Base-by-base conservation (phyloP, 2,888 invertebrate species). In the Tenthredo amoena region DNA sequence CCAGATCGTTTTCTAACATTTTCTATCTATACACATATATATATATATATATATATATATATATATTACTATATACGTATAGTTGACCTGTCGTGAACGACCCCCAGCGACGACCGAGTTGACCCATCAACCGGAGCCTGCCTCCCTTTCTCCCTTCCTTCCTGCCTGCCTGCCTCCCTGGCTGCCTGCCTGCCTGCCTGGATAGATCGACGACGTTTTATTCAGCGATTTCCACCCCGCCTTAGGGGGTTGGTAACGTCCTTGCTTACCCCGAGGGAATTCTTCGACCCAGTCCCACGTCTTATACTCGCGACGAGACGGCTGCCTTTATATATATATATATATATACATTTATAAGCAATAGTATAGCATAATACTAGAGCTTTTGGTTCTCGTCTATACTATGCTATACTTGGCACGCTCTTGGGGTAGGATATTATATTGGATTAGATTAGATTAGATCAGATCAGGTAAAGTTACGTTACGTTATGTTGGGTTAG, bases 161-260 rank as follows among this genome's bases (percentile, higher is more conserved):
- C 72, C 40, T 65, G 37, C 74, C 15, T 81, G 31, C 40, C 74
- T 85, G 84, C 77, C 82, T n/a, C n/a, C n/a, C n/a, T n/a, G n/a
- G n/a, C n/a, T 87, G 85, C 37, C 72, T 86, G 86, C 84, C 84
- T 86, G 83, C 68, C 85, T 58, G 31, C 58, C 31, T 37, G 62
- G 58, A 31, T 71, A 47, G 77, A 50, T 50, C 77, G 72, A 50
- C 31, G 77, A 77, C 31, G 77, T 55, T 77, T 74, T 74, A 74
- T 74, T 74, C 72, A 74, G 31, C 72, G 72, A 74, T 43, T 74
- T 43, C 72, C 40, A 43, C 40, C 40, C 72, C 43, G 40, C 43
- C 72, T 43, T 43, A 12, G 43, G 72, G 43, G 72, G 72, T 74
- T 74, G 72, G 72, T 74, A n/a, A 40, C 72, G 43, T 43, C 43